Percentiles rank a stretch among this genome's conserved stretches.
Evolutionary conservation across 2,888 invertebrate species (phyloP).

Genomic region (Elysia crispata): DNA sequence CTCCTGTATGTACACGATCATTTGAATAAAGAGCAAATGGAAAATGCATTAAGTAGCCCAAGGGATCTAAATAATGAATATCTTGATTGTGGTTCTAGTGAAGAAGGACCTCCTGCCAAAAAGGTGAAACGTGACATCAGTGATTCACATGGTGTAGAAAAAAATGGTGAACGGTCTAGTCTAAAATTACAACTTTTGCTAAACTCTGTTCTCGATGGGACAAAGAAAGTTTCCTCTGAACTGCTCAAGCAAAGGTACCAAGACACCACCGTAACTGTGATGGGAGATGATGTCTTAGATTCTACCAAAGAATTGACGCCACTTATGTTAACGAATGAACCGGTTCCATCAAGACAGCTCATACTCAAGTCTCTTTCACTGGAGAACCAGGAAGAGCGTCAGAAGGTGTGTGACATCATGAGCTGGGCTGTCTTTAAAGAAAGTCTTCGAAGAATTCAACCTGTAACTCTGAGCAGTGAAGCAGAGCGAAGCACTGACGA

Average conservation of each 20-base stretch:
- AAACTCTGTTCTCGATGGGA: not conserved
- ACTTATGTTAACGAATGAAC: not conserved
- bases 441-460: slow-evolving; percentile 13
- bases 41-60: not conserved
- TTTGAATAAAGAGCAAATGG: not conserved
- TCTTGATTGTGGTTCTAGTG: not conserved
- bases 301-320: slow-evolving; percentile 41
- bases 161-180: not conserved
- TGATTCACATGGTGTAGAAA: not conserved
- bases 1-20: slow-evolving; percentile 10
- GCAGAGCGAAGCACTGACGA: slow-evolving; percentile 42
- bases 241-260: no score
- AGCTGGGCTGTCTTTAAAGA: slow-evolving; percentile 33
- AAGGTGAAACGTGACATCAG: not conserved
- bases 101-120: not conserved
- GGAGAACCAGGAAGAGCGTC: not conserved
- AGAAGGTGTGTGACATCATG: not conserved
- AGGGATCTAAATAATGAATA: not conserved
- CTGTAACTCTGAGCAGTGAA: slow-evolving; percentile 20
- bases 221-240: not conserved
- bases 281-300: slow-evolving; percentile 9
- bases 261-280: not conserved
- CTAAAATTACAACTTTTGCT: not conserved
- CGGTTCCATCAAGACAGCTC: slow-evolving; percentile 15
- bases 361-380: not conserved